A percentile compares a stretch with the other conserved stretches of the same genome.
phyloP scores from a whole-genome alignment of 2,888 invertebrate genomes.

The Euspilapteryx auroguttella region DNA sequence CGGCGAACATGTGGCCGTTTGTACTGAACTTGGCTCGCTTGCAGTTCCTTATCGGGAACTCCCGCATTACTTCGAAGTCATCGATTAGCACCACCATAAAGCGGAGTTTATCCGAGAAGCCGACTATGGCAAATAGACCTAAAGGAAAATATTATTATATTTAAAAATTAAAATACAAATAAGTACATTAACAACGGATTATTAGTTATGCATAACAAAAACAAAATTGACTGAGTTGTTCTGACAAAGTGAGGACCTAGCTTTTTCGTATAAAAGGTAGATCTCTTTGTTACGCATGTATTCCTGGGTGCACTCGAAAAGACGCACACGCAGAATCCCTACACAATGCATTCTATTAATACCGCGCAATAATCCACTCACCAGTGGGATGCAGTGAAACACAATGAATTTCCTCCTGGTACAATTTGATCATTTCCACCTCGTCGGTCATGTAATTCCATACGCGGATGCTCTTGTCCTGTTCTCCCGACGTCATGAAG shows the following conservation, averaged over 20 bases:
- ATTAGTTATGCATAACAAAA: too few species aligned
- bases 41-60: constrained; percentile 76
- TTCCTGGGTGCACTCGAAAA: too few species aligned
- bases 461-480: constrained; percentile 82
- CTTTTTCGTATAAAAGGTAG: too few species aligned
- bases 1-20: constrained; percentile 88
- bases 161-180: too few species aligned
- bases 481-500: constrained; percentile 77
- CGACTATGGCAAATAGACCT: constrained; percentile 84
- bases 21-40: constrained; percentile 79
- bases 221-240: too few species aligned
- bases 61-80: constrained; percentile 74
- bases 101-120: constrained; percentile 88
- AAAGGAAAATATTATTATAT: too few species aligned
- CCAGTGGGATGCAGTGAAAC: constrained; percentile 73
- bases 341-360: too few species aligned
- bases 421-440: constrained; percentile 77
- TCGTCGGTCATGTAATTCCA: constrained; percentile 91
- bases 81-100: constrained; percentile 88
- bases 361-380: too few species aligned
- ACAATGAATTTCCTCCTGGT: constrained; percentile 80
- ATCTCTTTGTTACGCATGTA: too few species aligned
- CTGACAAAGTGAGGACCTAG: too few species aligned
- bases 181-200: background rate
- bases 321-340: too few species aligned